Conservation (phyloP, 2,888 invertebrate genomes). For the Oxycera nigricornis region DNA sequence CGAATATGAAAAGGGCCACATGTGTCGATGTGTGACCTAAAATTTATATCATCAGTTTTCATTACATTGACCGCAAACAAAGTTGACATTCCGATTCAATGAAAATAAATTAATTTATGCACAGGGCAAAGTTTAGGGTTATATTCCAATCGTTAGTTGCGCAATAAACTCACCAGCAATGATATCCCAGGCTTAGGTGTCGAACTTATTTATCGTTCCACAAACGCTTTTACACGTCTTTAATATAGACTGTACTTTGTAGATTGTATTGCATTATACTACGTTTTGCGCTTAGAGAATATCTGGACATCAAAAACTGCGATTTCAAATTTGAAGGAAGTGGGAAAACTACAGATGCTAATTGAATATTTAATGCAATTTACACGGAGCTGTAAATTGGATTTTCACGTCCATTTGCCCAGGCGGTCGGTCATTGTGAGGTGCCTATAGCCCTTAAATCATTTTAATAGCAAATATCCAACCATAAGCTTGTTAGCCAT, state of each 20-base stretch:
- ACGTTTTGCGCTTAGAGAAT: too few relatives aligned
- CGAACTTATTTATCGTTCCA: not conserved
- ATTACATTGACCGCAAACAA: not conserved
- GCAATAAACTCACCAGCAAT: not conserved
- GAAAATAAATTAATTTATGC: not conserved
- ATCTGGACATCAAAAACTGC: too few relatives aligned
- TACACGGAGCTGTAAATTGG: not conserved
- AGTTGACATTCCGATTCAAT: not conserved
- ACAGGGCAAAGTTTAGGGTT: not conserved
- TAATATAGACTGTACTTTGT: not conserved
- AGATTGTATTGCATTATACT: not conserved
- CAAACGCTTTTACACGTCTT: not conserved
- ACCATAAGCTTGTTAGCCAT: constrained; percentile 1
- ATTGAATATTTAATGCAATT: not conserved
- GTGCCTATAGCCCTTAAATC: not conserved
- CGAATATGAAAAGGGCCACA: not conserved
- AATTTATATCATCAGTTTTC: not conserved
- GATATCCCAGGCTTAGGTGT: not conserved
- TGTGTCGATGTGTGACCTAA: not conserved
- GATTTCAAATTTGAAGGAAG: too few relatives aligned
- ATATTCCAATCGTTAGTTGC: not conserved
- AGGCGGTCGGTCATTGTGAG: not conserved
- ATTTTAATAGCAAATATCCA: constrained; percentile 10
- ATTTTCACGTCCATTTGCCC: not conserved
- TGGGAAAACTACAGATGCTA: not conserved